A percentile compares a stretch with the other conserved stretches of the same genome.
These are phyloP conservation scores for Anoncus sp. DNA, from an alignment of 2,888 invertebrate species.

Conservation along the genomic window DNA sequence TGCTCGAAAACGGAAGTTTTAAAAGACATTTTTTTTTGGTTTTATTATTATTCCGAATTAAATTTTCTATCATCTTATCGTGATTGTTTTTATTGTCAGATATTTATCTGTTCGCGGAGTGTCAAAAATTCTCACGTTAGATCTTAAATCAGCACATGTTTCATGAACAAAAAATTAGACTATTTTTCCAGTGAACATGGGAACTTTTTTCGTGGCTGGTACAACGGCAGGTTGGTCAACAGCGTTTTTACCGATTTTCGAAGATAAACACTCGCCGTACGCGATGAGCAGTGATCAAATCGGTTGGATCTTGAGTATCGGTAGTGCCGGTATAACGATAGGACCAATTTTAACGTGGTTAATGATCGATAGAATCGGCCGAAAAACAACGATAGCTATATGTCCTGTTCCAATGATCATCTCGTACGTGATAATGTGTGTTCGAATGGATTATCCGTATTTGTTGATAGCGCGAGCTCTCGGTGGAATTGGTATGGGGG, in stretches of 20 bases:
- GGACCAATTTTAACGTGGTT: conserved; percentile 33
- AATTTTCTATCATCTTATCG: no score
- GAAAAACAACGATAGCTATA: conserved; percentile 34
- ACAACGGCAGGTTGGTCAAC: conserved; percentile 46
- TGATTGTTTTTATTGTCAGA: no score
- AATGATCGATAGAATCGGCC: conserved; percentile 38
- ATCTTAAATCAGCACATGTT: no score
- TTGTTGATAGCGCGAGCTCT: conserved; percentile 37
- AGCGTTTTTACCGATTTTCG: conserved; percentile 34
- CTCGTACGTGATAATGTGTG: conserved; percentile 21
- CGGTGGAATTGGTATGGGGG: conserved; percentile 28
- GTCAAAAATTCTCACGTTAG: no score
- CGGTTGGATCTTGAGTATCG: conserved; percentile 38
- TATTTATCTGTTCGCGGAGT: no score
- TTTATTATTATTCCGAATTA: no score
- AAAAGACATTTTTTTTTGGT: no score
- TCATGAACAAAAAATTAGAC: no score
- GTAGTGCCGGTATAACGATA: conserved; percentile 27
- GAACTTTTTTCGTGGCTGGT: conserved; percentile 41
- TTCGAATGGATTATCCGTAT: conserved; percentile 12
- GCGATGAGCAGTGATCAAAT: conserved; percentile 35
- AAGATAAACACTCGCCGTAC: not conserved
- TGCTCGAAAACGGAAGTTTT: no score
- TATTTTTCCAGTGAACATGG: no score
- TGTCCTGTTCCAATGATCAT: conserved; percentile 31